phyloP scores from a whole-genome alignment of 2,113 vertebrate genomes.

The Speoplatyrhinus poulsoni region DNA sequence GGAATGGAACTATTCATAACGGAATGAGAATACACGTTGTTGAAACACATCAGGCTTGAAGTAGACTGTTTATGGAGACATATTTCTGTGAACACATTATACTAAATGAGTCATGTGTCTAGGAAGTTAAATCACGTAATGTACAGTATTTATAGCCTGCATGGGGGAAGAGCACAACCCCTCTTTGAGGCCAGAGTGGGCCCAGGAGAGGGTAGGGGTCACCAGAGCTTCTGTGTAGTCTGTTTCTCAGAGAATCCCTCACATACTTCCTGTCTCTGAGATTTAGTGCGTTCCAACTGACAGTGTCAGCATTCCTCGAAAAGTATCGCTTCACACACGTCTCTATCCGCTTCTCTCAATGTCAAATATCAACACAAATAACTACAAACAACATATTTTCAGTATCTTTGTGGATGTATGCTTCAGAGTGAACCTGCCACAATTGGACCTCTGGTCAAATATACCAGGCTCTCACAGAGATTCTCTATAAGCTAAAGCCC shows the following conservation, averaged over 20 bases:
- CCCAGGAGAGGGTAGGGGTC: constrained; percentile 37
- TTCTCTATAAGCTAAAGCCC: constrained; percentile 56
- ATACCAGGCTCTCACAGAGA: constrained; percentile 50
- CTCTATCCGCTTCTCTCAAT: constrained; percentile 1
- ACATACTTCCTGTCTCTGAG: background rate
- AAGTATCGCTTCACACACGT: background rate
- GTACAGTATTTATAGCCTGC: constrained; percentile 23
- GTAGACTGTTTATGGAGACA: background rate
- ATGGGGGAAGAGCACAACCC: constrained; percentile 7
- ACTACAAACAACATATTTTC: constrained; percentile 17
- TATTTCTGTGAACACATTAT: background rate
- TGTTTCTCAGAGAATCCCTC: too few species aligned
- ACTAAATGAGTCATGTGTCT: constrained; percentile 15
- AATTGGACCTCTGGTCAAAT: constrained; percentile 62
- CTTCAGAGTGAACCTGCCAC: constrained; percentile 31
- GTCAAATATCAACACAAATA: constrained; percentile 1
- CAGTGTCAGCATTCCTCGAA: background rate
- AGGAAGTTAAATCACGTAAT: constrained; percentile 20
- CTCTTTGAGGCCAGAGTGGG: constrained; percentile 21
- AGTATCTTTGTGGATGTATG: constrained; percentile 24
- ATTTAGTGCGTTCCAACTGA: background rate
- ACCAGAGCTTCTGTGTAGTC: constrained; percentile 34
- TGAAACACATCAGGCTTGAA: background rate
- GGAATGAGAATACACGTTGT: background rate
- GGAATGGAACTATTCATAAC: too few species aligned